These are phyloP conservation scores for Echinops telfairi DNA, from an alignment of 2,113 vertebrate genomes.

Conservation along the genomic window DNA sequence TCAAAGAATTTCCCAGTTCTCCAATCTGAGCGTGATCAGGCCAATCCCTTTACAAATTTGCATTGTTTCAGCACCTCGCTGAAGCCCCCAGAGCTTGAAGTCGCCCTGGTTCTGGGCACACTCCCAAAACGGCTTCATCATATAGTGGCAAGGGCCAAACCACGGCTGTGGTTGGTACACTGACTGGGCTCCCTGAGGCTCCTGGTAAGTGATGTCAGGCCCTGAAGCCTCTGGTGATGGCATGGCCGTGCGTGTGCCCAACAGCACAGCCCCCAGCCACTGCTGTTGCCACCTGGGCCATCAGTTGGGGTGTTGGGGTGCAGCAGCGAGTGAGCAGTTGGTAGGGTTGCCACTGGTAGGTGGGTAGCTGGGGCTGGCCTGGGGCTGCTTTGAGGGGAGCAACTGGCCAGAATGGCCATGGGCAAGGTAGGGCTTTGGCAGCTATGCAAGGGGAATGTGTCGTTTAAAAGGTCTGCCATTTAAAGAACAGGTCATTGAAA, in stretches of 20 bases:
- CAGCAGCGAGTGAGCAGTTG: slow-evolving; percentile 87
- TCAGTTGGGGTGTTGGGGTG: slow-evolving; percentile 88
- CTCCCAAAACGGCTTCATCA: slow-evolving; percentile 96
- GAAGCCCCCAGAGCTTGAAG: slow-evolving; percentile 96
- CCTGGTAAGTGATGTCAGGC: slow-evolving; percentile 96
- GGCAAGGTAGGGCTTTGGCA: slow-evolving; percentile 92
- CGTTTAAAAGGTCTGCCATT: no score
- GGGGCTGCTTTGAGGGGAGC: slow-evolving; percentile 84
- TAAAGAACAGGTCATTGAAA: no score
- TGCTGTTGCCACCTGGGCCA: slow-evolving; percentile 95
- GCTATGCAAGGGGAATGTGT: no score
- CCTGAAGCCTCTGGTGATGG: slow-evolving; percentile 93
- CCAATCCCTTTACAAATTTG: slow-evolving; percentile 91
- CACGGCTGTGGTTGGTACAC: slow-evolving; percentile 85
- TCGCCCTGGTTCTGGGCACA: slow-evolving; percentile 97
- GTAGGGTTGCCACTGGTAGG: slow-evolving; percentile 86
- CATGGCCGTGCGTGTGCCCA: slow-evolving; percentile 92
- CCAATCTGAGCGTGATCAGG: slow-evolving; percentile 73
- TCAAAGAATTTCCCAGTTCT: slow-evolving; percentile 62
- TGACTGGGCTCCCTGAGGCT: slow-evolving; percentile 87
- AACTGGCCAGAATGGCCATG: slow-evolving; percentile 91
- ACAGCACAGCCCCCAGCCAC: slow-evolving; percentile 95
- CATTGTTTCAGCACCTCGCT: slow-evolving; percentile 96
- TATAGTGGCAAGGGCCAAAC: slow-evolving; percentile 91
- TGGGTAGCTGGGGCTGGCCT: slow-evolving; percentile 84